Evolutionary conservation across 2,888 invertebrate species (phyloP), one percentile per base, ranked within the genome.

Genomic region (Andrena praecox): DNA sequence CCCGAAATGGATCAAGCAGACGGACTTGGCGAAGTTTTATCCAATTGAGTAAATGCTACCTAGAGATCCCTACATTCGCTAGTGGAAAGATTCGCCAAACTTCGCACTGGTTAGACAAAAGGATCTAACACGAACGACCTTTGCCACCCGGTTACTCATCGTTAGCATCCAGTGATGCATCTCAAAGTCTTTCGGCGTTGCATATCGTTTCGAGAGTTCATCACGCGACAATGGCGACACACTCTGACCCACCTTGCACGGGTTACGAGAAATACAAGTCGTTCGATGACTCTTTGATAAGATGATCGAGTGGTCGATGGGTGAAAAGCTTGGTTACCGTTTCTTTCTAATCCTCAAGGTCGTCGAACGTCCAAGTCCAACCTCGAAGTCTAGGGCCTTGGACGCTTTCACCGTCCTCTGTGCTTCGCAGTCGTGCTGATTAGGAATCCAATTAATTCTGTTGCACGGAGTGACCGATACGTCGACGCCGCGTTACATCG

Each of bases 91-190:
- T 48, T 59, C 50, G 60, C 48, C 6, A 16, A 27, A 52, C 52
- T 33, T 24, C 54, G 54, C 52, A 16, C 33, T 6, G 33, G 31
- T 33, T 33, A 66, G 68, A 62, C 48, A 59, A 72, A 67, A 48
- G 31, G 48, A 56, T 59, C 27, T 54, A 67, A 77, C 70, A 69
- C 60, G 20, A n/a, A 12, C 59, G 27, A 68, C 50, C 78, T 80
- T 78, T 72, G 77, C 35, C 60, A 70, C 75, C 72, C 80, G 62
- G 77, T 80, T 80, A 76, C 60, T 71, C 60, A 68, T 73, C 73
- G 69, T 59, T 54, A 62, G 66, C 72, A 52, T 54, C 68, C 54
- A 59, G 48, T 50, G 56, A 71, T 74, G 52, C 20, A 8, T 12
- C 64, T 12, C 27, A 27, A n/a, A 24, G 59, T 59, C 60, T 73